phyloP scores from a whole-genome alignment of 2,113 vertebrate genomes.

The Xiphias gladius region DNA sequence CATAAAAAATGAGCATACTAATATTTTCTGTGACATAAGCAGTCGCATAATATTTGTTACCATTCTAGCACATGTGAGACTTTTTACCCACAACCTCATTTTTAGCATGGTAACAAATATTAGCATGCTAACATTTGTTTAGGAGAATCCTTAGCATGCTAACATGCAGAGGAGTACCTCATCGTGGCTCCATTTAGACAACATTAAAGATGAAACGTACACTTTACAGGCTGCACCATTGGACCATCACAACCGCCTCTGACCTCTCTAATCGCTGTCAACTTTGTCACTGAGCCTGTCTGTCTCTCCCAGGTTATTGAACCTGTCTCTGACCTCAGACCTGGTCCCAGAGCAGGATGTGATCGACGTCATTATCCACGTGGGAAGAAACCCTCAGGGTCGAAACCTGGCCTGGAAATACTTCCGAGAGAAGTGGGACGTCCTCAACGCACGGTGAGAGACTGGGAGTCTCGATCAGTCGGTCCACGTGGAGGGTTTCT shows the following conservation, averaged over 20 bases:
- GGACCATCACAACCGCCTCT: not conserved
- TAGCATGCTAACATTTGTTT: too few relatives aligned
- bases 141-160: not conserved
- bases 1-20: not conserved
- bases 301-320: constrained; percentile 87
- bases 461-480: fast-evolving
- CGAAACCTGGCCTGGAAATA: constrained; percentile 96
- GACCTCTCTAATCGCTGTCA: not conserved
- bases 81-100: not conserved
- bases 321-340: constrained; percentile 95
- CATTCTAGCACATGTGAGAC: too few relatives aligned
- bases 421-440: constrained; percentile 97
- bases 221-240: too few relatives aligned
- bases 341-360: constrained; percentile 97
- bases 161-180: not conserved
- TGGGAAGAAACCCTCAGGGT: constrained; percentile 95
- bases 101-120: not conserved
- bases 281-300: not conserved
- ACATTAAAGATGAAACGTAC: too few relatives aligned
- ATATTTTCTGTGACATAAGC: not conserved
- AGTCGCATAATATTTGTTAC: too few relatives aligned
- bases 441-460: constrained; percentile 93
- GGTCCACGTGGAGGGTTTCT: not conserved
- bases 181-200: too few relatives aligned
- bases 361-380: constrained; percentile 97